A percentile compares a stretch with the other conserved stretches of the same genome.
Evolutionary conservation across 2,797 vertebrate genomes (phyloP).

Genomic region (Anguilla anguilla): DNA sequence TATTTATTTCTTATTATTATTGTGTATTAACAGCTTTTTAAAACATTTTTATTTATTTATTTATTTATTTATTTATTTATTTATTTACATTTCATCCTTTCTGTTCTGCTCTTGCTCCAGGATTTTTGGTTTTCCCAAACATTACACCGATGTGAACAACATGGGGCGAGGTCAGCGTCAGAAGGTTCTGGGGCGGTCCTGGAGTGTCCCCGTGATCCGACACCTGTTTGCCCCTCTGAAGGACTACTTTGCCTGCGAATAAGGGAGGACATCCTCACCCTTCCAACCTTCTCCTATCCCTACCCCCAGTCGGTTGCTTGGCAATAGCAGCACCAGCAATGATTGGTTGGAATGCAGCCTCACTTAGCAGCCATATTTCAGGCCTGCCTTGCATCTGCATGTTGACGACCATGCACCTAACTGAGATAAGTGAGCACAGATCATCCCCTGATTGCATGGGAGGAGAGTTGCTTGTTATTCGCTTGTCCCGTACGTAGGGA

Average conservation of each 20-base stretch:
- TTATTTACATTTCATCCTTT: too few species aligned
- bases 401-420: not conserved
- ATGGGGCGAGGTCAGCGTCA: conserved; percentile 82
- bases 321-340: not conserved
- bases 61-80: too few species aligned
- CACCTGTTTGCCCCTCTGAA: conserved; percentile 94
- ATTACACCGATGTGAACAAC: conserved; percentile 91
- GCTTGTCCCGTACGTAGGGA: not conserved
- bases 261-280: conserved; percentile 32
- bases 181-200: conserved; percentile 87
- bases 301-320: conserved; percentile 1
- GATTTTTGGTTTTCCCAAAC: conserved; percentile 93
- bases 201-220: conserved; percentile 92
- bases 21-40: too few species aligned
- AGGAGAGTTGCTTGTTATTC: not conserved
- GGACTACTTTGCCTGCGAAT: conserved; percentile 92
- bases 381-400: not conserved
- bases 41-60: too few species aligned
- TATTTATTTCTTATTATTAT: too few species aligned
- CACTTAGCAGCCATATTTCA: not conserved
- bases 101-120: conserved; percentile 59
- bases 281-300: too few species aligned
- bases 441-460: not conserved
- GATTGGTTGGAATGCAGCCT: not conserved
- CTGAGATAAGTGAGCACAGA: not conserved